Evolutionary conservation across 2,113 vertebrate species (phyloP).

Genomic region (Cairina moschata): DNA sequence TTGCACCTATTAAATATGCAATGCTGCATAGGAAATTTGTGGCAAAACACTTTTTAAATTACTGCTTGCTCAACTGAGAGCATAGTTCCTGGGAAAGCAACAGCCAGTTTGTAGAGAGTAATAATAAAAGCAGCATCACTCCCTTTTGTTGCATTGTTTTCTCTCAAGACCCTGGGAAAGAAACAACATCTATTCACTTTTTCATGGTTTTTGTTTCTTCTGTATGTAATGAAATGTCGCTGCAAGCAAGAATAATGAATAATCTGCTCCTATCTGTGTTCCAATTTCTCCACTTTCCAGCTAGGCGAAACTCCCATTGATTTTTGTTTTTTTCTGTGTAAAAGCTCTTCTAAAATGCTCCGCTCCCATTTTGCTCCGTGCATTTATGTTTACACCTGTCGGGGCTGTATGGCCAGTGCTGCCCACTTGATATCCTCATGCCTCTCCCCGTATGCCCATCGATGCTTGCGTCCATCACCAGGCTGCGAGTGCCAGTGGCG

Average conservation of each 20-base stretch:
- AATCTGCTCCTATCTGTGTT: not conserved
- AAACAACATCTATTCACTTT: conserved; percentile 46
- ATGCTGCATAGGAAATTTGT: not conserved
- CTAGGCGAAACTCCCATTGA: not conserved
- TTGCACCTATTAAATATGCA: not conserved
- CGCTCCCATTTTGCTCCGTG: not conserved
- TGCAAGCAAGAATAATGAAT: conserved; percentile 32
- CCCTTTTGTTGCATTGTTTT: conserved; percentile 38
- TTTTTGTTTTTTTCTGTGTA: not conserved
- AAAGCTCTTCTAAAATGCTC: not conserved
- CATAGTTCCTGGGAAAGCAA: conserved; percentile 7
- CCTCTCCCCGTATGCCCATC: not conserved
- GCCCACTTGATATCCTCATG: not conserved
- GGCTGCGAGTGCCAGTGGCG: not conserved
- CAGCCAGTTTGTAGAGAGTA: not conserved
- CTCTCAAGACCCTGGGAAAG: conserved; percentile 21
- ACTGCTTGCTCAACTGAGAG: conserved; percentile 9
- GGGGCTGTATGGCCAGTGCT: not conserved
- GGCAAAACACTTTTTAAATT: not conserved
- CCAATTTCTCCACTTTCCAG: conserved; percentile 16
- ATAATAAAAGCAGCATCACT: conserved; percentile 33
- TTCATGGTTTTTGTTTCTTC: not conserved
- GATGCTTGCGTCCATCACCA: not conserved
- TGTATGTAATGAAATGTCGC: conserved; percentile 16
- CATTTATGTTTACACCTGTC: not conserved